These are phyloP conservation scores for Drosophila neonasuta DNA, from an alignment of 2,888 invertebrate species.

Conservation along the genomic window DNA sequence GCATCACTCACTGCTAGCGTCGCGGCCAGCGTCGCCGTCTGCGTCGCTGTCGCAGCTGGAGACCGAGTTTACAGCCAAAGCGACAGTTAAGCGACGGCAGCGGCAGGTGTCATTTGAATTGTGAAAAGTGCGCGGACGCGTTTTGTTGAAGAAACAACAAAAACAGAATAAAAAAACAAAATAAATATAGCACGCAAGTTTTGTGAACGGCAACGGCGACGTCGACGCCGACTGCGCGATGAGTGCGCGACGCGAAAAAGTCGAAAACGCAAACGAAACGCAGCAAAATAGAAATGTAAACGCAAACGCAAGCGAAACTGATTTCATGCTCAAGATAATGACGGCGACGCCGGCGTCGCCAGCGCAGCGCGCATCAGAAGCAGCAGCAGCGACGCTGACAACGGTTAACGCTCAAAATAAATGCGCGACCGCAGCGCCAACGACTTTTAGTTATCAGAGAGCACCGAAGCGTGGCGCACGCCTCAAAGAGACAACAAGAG, in stretches of 20 bases:
- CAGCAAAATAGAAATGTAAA: conserved; percentile 23
- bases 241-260: conserved; percentile 60
- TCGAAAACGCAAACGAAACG: conserved; percentile 32
- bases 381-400: conserved; percentile 40
- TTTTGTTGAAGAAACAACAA: conserved; percentile 8
- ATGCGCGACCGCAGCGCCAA: conserved; percentile 68
- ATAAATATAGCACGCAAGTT: not conserved
- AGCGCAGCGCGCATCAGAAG: conserved; percentile 11
- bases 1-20: conserved; percentile 11
- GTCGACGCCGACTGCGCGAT: conserved; percentile 40
- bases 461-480: conserved; percentile 69
- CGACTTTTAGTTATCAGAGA: conserved; percentile 77
- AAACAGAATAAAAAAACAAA: not conserved
- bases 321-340: conserved; percentile 68
- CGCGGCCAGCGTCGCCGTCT: conserved; percentile 27
- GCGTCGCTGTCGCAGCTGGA: conserved; percentile 46
- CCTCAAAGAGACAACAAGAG: conserved; percentile 33
- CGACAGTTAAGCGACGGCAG: conserved; percentile 73
- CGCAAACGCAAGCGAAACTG: conserved; percentile 44
- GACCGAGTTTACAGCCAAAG: conserved; percentile 52
- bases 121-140: conserved; percentile 65
- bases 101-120: conserved; percentile 76
- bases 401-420: conserved; percentile 74
- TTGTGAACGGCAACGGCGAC: conserved; percentile 36
- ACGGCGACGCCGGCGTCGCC: conserved; percentile 50